Evolutionary conservation across 30 jellyfish, hydroid and myxozoan species (phyloP), one percentile per base, ranked within the genome.

Genomic region (Turritopsis rubra): DNA sequence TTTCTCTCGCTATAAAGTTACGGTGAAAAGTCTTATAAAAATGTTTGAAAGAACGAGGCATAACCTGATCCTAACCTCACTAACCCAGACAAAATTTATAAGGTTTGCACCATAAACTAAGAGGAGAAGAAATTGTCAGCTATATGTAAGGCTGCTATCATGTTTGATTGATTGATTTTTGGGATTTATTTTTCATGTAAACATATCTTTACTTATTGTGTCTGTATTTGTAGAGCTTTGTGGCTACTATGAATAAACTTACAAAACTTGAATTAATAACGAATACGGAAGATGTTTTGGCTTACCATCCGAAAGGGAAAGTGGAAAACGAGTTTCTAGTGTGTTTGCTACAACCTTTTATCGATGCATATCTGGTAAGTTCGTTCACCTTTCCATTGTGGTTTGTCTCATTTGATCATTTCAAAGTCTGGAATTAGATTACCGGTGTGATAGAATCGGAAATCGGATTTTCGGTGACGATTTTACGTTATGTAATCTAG

Each of bases 301-400:
- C 22, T 8, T 18, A 3, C 29, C 28, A 52, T 25, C 76, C 76
- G 53, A 28, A 22, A 22, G 21, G 54, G 52, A 21, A 1, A 70
- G 80, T 22, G 52, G 87, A 80, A 53, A 80, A 31, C 29, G 25
- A 18, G 7, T 90, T 90, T 68, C 75, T 90, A n/a, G 30, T n/a
- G 65, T 89, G 83, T 0, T 26, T 90, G 86, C 31, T 90, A 20
- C 91, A 73, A 53, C 97, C 97, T 52, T 90, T 90, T 76, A 22
- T 86, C 52, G 97, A 86, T 29, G 73, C 96, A 4, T 90, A 86
- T 76, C 82, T 92, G 95, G 97, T 90, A 86, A 53, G 94, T 29
- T 23, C 13, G 13, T 20, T 7, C 65, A 66, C 7, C 29, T 8
- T n/a, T 7, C 29, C 7, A 21, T 1, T 22, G 16, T 22, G 9